A percentile compares a stretch with the other conserved stretches of the same genome.
These are phyloP conservation scores for Lateolabrax maculatus DNA, from an alignment of 2,797 vertebrate species.

Conservation along the genomic window DNA sequence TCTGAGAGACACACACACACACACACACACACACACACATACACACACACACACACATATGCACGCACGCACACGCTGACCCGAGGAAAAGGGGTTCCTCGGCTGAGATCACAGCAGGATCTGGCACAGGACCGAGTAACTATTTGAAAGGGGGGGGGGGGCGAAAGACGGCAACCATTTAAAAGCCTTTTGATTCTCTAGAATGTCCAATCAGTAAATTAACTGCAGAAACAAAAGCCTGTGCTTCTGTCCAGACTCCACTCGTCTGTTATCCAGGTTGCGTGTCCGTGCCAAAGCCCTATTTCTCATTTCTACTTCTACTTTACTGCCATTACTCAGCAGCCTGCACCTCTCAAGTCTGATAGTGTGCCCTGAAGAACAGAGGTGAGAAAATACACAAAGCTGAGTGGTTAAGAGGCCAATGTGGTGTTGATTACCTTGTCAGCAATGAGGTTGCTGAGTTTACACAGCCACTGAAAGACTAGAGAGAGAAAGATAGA, in stretches of 20 bases:
- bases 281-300: constrained; percentile 22
- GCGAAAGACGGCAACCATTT: constrained; percentile 6
- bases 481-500: constrained; percentile 35
- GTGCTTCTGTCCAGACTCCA: constrained; percentile 41
- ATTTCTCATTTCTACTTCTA: constrained; percentile 21
- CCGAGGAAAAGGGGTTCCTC: constrained; percentile 47
- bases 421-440: constrained; percentile 76
- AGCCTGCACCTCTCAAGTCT: constrained; percentile 45
- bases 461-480: constrained; percentile 62
- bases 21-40: constrained; percentile 12
- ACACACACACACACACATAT: constrained; percentile 26
- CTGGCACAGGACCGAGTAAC: constrained; percentile 40
- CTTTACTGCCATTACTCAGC: constrained; percentile 59
- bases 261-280: constrained; percentile 51
- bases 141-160: constrained; percentile 13
- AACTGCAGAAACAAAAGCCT: constrained; percentile 40
- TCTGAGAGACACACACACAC: constrained; percentile 13
- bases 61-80: constrained; percentile 43
- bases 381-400: constrained; percentile 53
- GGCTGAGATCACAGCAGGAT: constrained; percentile 70
- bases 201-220: constrained; percentile 61
- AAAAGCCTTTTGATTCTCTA: constrained; percentile 58
- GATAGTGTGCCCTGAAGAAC: constrained; percentile 31
- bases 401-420: constrained; percentile 54
- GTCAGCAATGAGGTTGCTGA: constrained; percentile 73